Percentiles rank a stretch among this genome's conserved stretches.
phyloP scores from a whole-genome alignment of 53 echinoderm and acorn worm genomes.

The Patiria pectinifera region DNA sequence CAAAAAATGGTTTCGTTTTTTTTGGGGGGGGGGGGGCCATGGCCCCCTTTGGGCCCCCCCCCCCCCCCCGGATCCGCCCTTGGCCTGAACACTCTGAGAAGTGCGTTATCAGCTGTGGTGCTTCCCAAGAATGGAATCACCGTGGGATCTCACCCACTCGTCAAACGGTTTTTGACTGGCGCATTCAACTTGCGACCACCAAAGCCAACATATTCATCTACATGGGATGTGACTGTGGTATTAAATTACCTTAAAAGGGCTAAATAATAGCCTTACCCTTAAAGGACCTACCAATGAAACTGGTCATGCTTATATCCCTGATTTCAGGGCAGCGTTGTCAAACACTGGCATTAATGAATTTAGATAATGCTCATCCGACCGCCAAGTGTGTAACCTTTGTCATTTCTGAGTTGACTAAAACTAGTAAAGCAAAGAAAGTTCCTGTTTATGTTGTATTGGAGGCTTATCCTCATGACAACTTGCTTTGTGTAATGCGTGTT shows the following conservation, averaged over 20 bases:
- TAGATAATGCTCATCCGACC: background rate
- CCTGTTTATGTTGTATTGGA: slow-evolving; percentile 10
- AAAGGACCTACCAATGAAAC: slow-evolving; percentile 36
- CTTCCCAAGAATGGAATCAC: too few relatives aligned
- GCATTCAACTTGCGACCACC: slow-evolving; percentile 31
- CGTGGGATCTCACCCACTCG: too few relatives aligned
- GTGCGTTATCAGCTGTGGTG: too few relatives aligned
- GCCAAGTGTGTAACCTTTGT: slow-evolving; percentile 4
- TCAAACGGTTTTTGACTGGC: background rate
- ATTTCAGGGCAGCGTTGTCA: slow-evolving; percentile 44
- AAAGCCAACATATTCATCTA: slow-evolving; percentile 26
- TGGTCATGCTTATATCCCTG: slow-evolving; percentile 24
- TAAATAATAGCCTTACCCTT: background rate
- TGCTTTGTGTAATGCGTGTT: slow-evolving; percentile 33
- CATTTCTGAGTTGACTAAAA: slow-evolving; percentile 22
- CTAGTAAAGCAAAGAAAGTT: slow-evolving; percentile 23
- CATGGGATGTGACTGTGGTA: slow-evolving; percentile 30
- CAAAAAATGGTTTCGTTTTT: too few relatives aligned
- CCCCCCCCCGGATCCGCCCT: too few relatives aligned
- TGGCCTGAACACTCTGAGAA: too few relatives aligned
- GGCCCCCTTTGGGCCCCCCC: too few relatives aligned
- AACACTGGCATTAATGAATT: slow-evolving; percentile 5
- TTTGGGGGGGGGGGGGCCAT: too few relatives aligned
- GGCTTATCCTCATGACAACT: slow-evolving; percentile 14
- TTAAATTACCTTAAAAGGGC: slow-evolving; percentile 23